Evolutionary conservation across 1,140 invertebrate genomes (phyloP).

Genomic region (Nebria ingens): DNA sequence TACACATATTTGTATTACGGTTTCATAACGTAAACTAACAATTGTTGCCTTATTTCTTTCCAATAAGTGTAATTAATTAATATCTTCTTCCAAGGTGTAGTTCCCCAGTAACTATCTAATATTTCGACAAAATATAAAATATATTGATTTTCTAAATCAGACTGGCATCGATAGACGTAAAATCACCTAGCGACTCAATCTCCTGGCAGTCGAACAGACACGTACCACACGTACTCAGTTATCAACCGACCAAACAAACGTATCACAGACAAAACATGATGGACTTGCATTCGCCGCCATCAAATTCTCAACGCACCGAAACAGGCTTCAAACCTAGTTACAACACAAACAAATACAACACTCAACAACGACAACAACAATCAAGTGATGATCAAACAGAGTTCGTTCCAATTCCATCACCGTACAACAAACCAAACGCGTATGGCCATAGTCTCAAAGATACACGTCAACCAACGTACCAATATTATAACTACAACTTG

Average conservation of each 20-base stretch:
- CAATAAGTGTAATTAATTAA: too few species aligned
- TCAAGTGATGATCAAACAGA: constrained; percentile 31
- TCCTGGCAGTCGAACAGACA: neutral
- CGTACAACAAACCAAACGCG: neutral
- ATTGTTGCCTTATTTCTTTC: too few species aligned
- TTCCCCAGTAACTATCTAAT: too few species aligned
- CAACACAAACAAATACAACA: neutral
- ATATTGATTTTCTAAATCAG: constrained; percentile 1
- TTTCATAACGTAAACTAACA: too few species aligned
- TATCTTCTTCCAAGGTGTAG: neutral
- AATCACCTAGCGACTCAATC: neutral
- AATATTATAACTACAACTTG: neutral
- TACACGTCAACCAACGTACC: neutral
- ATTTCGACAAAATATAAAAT: neutral
- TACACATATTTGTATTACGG: too few species aligned
- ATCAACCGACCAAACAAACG: neutral
- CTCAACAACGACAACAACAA: neutral
- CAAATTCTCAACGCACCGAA: neutral
- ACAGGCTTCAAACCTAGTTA: neutral
- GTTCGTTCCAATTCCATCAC: constrained; percentile 40
- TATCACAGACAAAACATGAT: neutral
- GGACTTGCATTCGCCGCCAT: neutral
- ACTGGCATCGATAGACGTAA: neutral
- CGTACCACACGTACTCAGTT: neutral
- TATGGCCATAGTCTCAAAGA: neutral